Evolutionary conservation across 2,888 invertebrate genomes (phyloP).

Genomic region (Ypsolopha scabrella): DNA sequence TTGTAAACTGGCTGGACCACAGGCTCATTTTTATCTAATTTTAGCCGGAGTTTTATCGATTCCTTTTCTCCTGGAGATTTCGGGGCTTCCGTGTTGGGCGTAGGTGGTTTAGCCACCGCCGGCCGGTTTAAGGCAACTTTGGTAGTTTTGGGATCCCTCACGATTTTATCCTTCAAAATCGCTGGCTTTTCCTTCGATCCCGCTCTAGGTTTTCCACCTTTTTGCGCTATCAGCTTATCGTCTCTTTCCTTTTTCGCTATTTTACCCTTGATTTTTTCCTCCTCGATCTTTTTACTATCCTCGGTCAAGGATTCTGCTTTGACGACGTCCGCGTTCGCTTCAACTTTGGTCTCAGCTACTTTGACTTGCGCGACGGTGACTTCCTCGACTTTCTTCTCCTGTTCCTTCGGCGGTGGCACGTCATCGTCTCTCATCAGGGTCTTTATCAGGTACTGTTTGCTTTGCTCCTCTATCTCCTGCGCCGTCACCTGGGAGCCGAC

Average conservation of each 20-base stretch:
- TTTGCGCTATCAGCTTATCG: constrained; percentile 40
- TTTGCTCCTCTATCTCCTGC: constrained; percentile 74
- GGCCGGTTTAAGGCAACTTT: constrained; percentile 43
- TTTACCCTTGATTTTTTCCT: constrained; percentile 25
- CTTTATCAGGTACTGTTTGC: constrained; percentile 88
- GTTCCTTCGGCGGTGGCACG: constrained; percentile 71
- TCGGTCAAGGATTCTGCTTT: constrained; percentile 51
- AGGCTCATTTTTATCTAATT: constrained; percentile 86
- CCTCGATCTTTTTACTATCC: constrained; percentile 29
- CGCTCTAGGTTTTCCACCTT: constrained; percentile 50
- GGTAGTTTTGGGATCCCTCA: constrained; percentile 47
- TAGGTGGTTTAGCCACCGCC: constrained; percentile 11
- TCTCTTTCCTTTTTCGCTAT: constrained; percentile 23
- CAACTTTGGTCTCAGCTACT: constrained; percentile 43
- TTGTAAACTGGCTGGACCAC: constrained; percentile 83
- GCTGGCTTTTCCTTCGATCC: constrained; percentile 54
- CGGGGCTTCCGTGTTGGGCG: constrained; percentile 31
- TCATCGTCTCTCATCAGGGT: constrained; percentile 90
- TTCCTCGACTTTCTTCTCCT: constrained; percentile 66
- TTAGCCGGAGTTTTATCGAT: constrained; percentile 85
- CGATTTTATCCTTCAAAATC: constrained; percentile 49
- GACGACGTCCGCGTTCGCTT: constrained; percentile 68
- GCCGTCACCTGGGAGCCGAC: constrained; percentile 62
- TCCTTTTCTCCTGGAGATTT: constrained; percentile 69
- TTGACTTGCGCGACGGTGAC: constrained; percentile 56